These are phyloP conservation scores for Cyrtonyx montezumae DNA, from an alignment of 2,113 vertebrate species.

Conservation along the genomic window DNA sequence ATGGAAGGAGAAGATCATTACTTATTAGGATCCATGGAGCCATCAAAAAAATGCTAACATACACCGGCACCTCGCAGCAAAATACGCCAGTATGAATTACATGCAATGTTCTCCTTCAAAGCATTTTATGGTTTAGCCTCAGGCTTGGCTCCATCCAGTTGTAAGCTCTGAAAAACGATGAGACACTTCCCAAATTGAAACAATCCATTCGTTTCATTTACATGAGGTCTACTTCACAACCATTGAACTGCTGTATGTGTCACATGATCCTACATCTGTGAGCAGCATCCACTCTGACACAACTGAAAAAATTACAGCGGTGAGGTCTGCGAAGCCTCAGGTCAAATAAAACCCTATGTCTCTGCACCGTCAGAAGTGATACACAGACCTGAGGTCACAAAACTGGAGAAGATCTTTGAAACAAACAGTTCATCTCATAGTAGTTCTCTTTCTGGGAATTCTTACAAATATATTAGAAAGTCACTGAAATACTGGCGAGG, in stretches of 20 bases:
- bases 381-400: neutral
- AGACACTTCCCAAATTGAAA: constrained; percentile 46
- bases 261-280: neutral
- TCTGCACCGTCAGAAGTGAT: neutral
- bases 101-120: neutral
- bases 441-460: constrained; percentile 9
- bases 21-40: neutral
- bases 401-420: neutral
- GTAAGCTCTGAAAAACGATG: neutral
- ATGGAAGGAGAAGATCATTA: neutral
- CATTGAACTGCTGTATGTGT: neutral
- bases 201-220: neutral
- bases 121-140: neutral
- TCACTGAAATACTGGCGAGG: neutral
- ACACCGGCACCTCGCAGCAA: neutral
- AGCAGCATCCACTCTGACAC: neutral
- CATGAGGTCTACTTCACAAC: neutral
- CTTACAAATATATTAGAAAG: neutral
- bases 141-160: constrained; percentile 1
- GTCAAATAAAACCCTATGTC: neutral
- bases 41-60: constrained; percentile 10
- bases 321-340: constrained; percentile 3
- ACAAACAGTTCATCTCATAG: neutral
- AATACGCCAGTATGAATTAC: constrained; percentile 25
- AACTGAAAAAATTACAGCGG: neutral